Base-by-base conservation (phyloP, 2,888 invertebrate genomes). In the Sesamia inferens region DNA sequence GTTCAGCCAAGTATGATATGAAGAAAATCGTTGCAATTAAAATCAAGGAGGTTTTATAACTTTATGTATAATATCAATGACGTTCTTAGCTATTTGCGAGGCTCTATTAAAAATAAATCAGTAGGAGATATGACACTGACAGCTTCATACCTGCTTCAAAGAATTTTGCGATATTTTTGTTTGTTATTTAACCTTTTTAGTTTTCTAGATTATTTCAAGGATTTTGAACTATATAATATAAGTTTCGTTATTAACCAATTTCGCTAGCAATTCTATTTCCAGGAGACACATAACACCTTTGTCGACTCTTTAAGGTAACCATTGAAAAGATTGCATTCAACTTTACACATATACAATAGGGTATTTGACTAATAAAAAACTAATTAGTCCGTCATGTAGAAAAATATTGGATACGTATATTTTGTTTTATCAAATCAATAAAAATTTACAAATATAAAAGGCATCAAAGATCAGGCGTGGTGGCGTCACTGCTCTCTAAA, bases 101-200 rank as follows among this genome's bases (percentile, higher is more conserved):
- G 11, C 22, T 58, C 62, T 55, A 71, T 66, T 79, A 76, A 79
- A 82, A 78, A 75, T 1, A 80, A 77, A 85, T 65, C 24, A 63
- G 44, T 61, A 57, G 31, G 10, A 54, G 7, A 39, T 57, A 47
- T 85, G 84, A 82, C 84, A 78, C 22, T 69, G 80, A 55, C 66
- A 68, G 39, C 13, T 47, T 24, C 24, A 14, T 19, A 13, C n/a
- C 14, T 59, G 68, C 67, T 69, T 67, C 44, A 69, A 61, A 74
- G 44, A 59, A 47, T 80, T 85, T 80, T 74, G 55, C 62, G 65
- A 68, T 51, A 11, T 11, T 61, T 84, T 85, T 74, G 71, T 78
- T 71, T 66, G 63, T 51, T 44, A 71, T 58, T 16, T 71, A 70
- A 61, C 13, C 13, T 14, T 62, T 65, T 44, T 57, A 5, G 19